Evolutionary conservation across 2,797 vertebrate genomes (phyloP), one percentile per base, ranked within the genome.

Genomic region (Spinus olivaceus): DNA sequence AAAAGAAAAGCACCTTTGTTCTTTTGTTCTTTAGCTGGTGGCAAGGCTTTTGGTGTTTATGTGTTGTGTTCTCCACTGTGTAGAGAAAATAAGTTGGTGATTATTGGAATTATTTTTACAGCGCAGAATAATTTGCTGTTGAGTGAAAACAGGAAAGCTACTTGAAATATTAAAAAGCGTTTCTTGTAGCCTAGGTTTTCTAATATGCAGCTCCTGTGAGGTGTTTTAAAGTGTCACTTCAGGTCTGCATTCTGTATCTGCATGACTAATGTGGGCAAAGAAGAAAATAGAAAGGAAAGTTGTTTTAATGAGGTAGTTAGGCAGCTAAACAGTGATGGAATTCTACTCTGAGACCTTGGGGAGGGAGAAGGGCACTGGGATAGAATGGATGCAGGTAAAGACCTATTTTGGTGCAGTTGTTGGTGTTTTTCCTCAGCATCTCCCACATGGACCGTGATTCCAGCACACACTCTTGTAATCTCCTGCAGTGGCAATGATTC

Each of bases 401-500:
- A 94, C 84, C 56, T 91, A 17, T 96, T 97, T 95, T 94, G 95
- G 96, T 95, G 97, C 96, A 89, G 79, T 96, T 95, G 94, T 95
- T 95, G 95, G 89, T 97, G 77, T 96, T 97, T 98, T 97, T 97
- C 97, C 96, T 97, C 95, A 97, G 91, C 91, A 63, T 96, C 92
- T 96, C 96, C 96, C 90, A 32, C 33, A 83, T 91, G 96, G 96
- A 93, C 94, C 79, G 60, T 95, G 97, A 97, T 97, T 98, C 96
- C 95, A 95, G 89, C 66, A 79, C 95, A 92, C 80, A 96, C 96
- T 81, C 95, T 91, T 97, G 95, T 97, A 97, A 98, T 98, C 98
- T 98, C 96, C 96, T 97, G 97, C 97, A 94, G 94, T 91, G 96
- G 97, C 97, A 96, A 97, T 97, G 97, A 98, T 98, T 98, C 98